These are phyloP conservation scores for Butastur rufipennis DNA, from an alignment of 2,113 vertebrate genomes.

Conservation along the genomic window DNA sequence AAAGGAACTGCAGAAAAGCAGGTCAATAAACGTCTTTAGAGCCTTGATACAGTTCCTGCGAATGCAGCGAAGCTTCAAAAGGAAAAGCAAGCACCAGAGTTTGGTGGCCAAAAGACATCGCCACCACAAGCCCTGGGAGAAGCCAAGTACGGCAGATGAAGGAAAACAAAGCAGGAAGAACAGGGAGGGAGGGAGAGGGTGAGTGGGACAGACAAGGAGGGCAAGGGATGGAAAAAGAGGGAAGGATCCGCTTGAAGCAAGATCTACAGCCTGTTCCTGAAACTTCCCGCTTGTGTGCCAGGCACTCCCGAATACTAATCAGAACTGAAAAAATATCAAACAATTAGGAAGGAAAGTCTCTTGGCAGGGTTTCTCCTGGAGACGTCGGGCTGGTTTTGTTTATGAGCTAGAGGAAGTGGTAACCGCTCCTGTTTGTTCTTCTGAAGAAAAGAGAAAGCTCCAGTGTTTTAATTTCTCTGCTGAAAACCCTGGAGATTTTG, in stretches of 20 bases:
- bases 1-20: background rate
- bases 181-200: background rate
- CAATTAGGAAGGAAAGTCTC: conserved; percentile 62
- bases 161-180: background rate
- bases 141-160: background rate
- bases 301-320: conserved; percentile 57
- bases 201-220: background rate
- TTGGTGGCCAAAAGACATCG: background rate
- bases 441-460: conserved; percentile 43
- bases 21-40: background rate
- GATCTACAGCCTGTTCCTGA: conserved; percentile 3
- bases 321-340: background rate
- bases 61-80: background rate
- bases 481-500: conserved; percentile 54
- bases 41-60: background rate
- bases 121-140: background rate
- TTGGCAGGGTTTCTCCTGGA: conserved; percentile 63
- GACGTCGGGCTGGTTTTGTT: conserved; percentile 66
- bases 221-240: background rate
- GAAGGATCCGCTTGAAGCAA: background rate
- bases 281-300: background rate
- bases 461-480: conserved; percentile 3
- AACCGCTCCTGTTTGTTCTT: conserved; percentile 73
- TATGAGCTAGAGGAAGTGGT: conserved; percentile 66
- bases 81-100: background rate